Percentiles rank a stretch among this genome's conserved stretches.
Conservation (phyloP, 2,113 vertebrate genomes). For the Microtus richardsoni region DNA sequence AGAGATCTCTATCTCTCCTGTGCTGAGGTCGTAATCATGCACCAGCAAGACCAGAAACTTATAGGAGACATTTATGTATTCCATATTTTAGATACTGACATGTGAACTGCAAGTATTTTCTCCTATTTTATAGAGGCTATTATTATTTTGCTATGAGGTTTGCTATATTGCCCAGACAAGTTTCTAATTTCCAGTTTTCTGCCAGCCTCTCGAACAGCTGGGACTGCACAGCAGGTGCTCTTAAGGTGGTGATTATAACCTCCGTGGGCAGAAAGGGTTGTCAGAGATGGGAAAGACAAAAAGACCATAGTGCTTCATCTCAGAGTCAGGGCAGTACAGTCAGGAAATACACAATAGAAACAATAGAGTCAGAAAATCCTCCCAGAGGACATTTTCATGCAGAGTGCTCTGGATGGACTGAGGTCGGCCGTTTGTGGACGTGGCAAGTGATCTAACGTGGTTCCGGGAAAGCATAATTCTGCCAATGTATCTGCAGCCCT, state of each 20-base stretch:
- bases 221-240: not conserved
- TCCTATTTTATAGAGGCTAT: not conserved
- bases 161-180: not conserved
- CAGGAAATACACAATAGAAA: not conserved
- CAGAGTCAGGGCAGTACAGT: slow-evolving; percentile 1
- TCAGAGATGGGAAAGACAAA: not conserved
- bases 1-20: not conserved
- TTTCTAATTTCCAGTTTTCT: not conserved
- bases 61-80: not conserved
- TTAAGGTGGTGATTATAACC: slow-evolving; percentile 24
- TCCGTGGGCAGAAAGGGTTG: not conserved
- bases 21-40: not conserved
- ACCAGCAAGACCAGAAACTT: not conserved
- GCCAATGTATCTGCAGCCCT: slow-evolving; percentile 58
- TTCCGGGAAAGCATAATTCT: slow-evolving; percentile 70
- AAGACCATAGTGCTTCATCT: slow-evolving; percentile 31
- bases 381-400: not conserved
- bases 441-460: not conserved
- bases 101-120: not conserved
- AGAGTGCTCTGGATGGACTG: not conserved
- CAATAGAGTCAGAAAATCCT: not conserved
- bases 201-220: not conserved
- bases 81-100: not conserved
- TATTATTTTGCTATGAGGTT: not conserved
- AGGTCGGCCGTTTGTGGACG: slow-evolving; percentile 24